These are phyloP conservation scores for Eonycteris spelaea DNA, from an alignment of 2,113 vertebrate genomes.

Conservation along the genomic window DNA sequence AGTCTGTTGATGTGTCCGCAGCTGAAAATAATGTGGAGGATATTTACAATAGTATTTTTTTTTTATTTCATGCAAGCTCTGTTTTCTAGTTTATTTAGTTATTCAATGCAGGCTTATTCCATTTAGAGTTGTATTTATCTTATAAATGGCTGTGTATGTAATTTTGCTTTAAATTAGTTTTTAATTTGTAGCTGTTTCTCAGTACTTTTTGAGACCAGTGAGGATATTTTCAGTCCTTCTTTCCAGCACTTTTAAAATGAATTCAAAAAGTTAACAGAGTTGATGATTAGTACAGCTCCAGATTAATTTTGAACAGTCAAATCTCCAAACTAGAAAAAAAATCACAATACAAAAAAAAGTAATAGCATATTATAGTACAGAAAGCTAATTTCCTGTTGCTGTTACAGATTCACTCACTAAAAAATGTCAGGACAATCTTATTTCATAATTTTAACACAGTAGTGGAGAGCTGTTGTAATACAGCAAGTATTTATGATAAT, in stretches of 20 bases:
- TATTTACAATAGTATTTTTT: slow-evolving; percentile 38
- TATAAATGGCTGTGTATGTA: slow-evolving; percentile 25
- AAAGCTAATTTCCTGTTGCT: slow-evolving; percentile 69
- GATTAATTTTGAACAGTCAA: slow-evolving; percentile 64
- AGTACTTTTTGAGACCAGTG: neutral
- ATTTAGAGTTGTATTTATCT: slow-evolving; percentile 46
- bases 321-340: slow-evolving; percentile 46
- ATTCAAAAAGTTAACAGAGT: slow-evolving; percentile 52
- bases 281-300: slow-evolving; percentile 38
- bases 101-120: neutral
- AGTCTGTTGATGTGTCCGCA: neutral
- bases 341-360: neutral
- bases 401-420: slow-evolving; percentile 48
- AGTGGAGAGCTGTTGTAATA: slow-evolving; percentile 50
- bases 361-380: neutral
- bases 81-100: slow-evolving; percentile 34
- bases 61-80: slow-evolving; percentile 27
- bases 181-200: slow-evolving; percentile 50
- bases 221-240: neutral
- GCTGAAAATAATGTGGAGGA: neutral
- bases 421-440: slow-evolving; percentile 71
- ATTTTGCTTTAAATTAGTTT: slow-evolving; percentile 61
- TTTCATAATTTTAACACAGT: slow-evolving; percentile 51
- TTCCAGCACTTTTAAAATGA: neutral
- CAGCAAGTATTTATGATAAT: slow-evolving; percentile 70